Evolutionary conservation across 2,888 invertebrate genomes (phyloP), one percentile per base, ranked within the genome.

Genomic region (Caprella mutica): DNA sequence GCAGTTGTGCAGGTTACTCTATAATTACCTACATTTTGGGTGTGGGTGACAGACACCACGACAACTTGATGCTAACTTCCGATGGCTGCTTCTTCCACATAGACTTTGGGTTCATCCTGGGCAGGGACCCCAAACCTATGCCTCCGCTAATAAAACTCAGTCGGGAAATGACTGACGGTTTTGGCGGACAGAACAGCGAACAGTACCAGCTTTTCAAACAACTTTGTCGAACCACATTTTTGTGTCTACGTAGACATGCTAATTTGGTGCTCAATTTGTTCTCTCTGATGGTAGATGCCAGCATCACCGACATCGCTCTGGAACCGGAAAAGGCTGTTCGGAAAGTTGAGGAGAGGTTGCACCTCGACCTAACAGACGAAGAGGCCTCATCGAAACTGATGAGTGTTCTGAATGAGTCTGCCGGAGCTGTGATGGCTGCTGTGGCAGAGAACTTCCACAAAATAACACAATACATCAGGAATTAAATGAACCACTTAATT

Each of bases 81-180:
- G 80, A 82, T 53, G 97, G 97, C 33, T 88, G 88, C 68, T 75
- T 96, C 50, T 94, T 96, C 75, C 96, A 96, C 74, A 93, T 96
- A 66, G 96, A 96, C 77, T 99, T 98, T 75, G 97, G 97, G 2
- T 98, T 92, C 74, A 90, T 94, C 72, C 78, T 98, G 59, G 98
- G 96, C 0, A 80, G 96, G 43, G 98, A 99, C 77, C 98, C 98
- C 3, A 99, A 99, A 74, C 96, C 96, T 1, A 79, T 97, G 72
- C 97, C 97, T 1, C 96, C 98, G 12, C 96, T 97, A 5, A 98
- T 99, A 94, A 97, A 96, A 75, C 78, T 99, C 40, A 94, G 92
- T 73, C 88, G 87, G 73, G 97, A 98, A 77, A 98, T 99, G 97
- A 92, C 98, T 21, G 96, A 97, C 70, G 94, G 90, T 1, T 91